Base-by-base conservation (phyloP, 2,888 invertebrate genomes). In the Anthophora plumipes region DNA sequence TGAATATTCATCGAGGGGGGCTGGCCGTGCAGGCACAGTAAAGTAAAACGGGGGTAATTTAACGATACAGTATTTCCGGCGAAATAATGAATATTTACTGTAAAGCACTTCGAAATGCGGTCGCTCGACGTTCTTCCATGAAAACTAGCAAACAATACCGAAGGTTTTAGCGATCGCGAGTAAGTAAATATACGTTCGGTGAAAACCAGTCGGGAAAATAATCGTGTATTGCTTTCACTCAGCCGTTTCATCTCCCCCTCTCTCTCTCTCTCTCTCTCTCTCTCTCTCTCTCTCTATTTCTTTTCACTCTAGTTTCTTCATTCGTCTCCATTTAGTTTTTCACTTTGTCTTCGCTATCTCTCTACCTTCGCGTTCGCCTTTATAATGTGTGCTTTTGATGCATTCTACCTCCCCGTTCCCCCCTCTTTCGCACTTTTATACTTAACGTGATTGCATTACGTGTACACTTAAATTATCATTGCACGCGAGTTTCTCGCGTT, bases 371-470 rank as follows among this genome's bases (percentile, higher is more conserved):
- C 12, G 1, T 31, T 39, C 37, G 22, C 31, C 31, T 63, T 46
- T 25, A 43, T 64, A 60, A 55, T 14, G 39, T n/a, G 11, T 14
- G 31, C 14, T 55, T 61, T 52, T 54, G 55, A n/a, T 68, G 54
- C 52, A 60, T 77, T 70, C 71, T 74, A 57, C 68, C 55, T 20
- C 41, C n/a, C n/a, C n/a, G n/a, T n/a, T n/a, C n/a, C n/a, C n/a
- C n/a, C n/a, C n/a, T n/a, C n/a, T n/a, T 11, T 48, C 55, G 43
- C 54, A 50, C 60, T 70, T n/a, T 61, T 69, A 43, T 63, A 52
- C 77, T 83, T 84, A 78, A 80, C 82, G 71, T 73, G 60, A 84
- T 83, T 73, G 80, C 86, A 88, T 90, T 86, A 90, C 80, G 68
- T 78, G 64, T 82, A 76, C 78, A 83, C 85, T 79, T 80, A 84